These are phyloP conservation scores for Pollenia angustigena DNA, from an alignment of 2,888 invertebrate species.

Conservation along the genomic window DNA sequence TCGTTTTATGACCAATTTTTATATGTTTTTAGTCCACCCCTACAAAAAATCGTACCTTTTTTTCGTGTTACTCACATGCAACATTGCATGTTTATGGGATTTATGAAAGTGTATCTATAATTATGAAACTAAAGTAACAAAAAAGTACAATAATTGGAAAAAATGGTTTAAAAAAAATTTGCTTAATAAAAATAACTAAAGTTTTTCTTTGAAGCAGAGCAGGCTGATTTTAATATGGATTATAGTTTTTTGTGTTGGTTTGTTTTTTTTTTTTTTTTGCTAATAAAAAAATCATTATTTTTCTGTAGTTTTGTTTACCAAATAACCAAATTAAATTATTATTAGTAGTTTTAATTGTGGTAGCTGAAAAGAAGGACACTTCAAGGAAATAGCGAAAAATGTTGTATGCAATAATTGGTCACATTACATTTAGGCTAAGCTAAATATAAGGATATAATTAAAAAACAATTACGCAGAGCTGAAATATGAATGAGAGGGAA, in stretches of 20 bases:
- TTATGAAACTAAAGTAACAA: conserved; percentile 58
- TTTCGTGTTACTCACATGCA: conserved; percentile 57
- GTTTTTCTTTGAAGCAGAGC: neutral
- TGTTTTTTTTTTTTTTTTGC: neutral
- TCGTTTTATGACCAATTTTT: conserved; percentile 62
- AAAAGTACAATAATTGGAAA: conserved; percentile 10
- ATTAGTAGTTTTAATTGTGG: neutral
- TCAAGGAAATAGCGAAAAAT: neutral
- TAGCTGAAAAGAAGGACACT: neutral
- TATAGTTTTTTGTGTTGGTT: conserved; percentile 3
- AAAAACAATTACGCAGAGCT: neutral
- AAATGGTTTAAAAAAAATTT: neutral
- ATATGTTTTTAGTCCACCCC: conserved; percentile 46
- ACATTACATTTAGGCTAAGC: neutral
- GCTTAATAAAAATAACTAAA: conserved; percentile 26
- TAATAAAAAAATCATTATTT: conserved; percentile 13
- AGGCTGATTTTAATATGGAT: conserved; percentile 5
- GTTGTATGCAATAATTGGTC: neutral
- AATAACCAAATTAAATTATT: conserved; percentile 13
- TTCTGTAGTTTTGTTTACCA: conserved; percentile 1
- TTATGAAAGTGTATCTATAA: conserved; percentile 69
- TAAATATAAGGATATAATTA: neutral
- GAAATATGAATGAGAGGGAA: conserved; percentile 19
- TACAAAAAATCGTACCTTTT: conserved; percentile 23
- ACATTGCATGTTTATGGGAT: conserved; percentile 69